Base-by-base conservation (phyloP, 2,797 vertebrate genomes). In the Danio kyathit region DNA sequence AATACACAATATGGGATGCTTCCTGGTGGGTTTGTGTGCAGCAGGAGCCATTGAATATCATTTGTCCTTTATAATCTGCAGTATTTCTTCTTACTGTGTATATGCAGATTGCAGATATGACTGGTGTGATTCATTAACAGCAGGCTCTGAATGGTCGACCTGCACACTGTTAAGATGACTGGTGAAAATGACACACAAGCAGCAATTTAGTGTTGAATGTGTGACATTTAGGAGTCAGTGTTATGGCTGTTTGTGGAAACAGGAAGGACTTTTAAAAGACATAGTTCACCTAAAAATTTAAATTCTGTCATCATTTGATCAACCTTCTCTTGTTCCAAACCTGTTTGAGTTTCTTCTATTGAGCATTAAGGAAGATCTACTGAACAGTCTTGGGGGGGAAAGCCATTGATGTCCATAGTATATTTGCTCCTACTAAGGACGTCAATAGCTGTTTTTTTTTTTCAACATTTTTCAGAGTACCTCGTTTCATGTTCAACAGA, bases 21-120 rank as follows among this genome's bases (percentile, higher is more conserved):
- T 67, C 2, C 7, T 7, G 41, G 13, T 71, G 46, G 8, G 6
- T 44, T 66, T 66, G 44, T 40, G 67, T 38, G 21, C 57, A 38
- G 21, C 12, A 0, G 29, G 13, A 56, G 38, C 13, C 11, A 71
- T 52, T 43, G 16, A 71, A 54, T 40, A 11, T 71, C 5, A n/a
- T 70, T 70, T 70, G 48, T 52, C 19, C 40, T 52, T 9, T 38
- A 2, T n/a, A 9, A 70, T 38, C 49, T 41, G 10, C 12, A 46
- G 40, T n/a, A 17, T 3, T n/a, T 49, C 29, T 29, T 71, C 43
- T 17, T 54, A 3, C 49, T n/a, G 21, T 52, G 48, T 29, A 29
- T 49, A 54, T 52, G 67, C 61, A 54, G 74, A 54, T 29, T 70
- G 67, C 61, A 54, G 74, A 43, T 46, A 21, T 44, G 51, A 19